Percentiles rank a stretch among this genome's conserved stretches.
Evolutionary conservation across 2,113 vertebrate genomes (phyloP).

Genomic region (Otus sunia): DNA sequence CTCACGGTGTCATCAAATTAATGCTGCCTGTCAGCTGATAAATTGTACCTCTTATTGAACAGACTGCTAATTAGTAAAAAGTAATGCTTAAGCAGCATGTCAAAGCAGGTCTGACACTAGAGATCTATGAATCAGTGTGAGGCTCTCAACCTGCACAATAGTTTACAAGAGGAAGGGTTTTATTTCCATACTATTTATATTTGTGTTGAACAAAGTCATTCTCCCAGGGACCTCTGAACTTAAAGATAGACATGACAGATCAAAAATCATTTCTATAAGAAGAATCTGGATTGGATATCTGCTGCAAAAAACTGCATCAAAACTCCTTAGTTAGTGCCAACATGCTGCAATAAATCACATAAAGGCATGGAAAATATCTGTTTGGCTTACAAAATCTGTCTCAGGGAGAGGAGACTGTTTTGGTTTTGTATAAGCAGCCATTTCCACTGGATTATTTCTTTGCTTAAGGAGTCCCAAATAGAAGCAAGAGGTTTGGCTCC

Average conservation of each 20-base stretch:
- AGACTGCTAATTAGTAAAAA: neutral
- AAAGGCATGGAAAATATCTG: neutral
- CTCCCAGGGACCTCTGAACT: neutral
- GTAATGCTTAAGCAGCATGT: neutral
- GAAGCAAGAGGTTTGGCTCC: neutral
- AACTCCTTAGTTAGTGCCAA: neutral
- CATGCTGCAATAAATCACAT: neutral
- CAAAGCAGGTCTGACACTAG: neutral
- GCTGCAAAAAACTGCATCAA: neutral
- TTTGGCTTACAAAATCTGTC: constrained; percentile 4
- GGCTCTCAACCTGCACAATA: neutral
- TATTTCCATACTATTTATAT: neutral
- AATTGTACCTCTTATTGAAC: neutral
- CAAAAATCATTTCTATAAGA: neutral
- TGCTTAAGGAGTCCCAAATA: neutral
- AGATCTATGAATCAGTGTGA: neutral
- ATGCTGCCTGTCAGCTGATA: neutral
- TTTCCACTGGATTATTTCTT: constrained; percentile 6
- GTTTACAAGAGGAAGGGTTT: neutral
- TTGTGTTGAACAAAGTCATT: neutral
- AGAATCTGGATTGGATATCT: neutral
- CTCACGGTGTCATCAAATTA: neutral
- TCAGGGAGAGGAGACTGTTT: neutral
- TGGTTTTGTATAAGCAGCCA: neutral
- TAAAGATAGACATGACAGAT: neutral